Evolutionary conservation across 2,113 vertebrate genomes (phyloP).

Genomic region (Gasterosteus nipponicus): DNA sequence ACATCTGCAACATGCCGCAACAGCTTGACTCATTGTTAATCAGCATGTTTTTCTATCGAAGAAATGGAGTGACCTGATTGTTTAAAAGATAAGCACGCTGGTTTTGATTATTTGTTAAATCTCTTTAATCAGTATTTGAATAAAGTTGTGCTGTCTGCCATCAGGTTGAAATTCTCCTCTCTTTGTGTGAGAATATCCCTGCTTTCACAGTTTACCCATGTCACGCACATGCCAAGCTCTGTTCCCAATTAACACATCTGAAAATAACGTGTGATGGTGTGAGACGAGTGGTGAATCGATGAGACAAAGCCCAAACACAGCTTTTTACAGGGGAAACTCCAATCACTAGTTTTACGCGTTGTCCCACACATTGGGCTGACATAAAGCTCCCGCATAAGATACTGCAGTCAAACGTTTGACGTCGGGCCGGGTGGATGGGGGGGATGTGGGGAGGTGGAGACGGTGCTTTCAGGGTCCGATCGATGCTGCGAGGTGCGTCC

Average conservation of each 20-base stretch:
- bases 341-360: slow-evolving; percentile 14
- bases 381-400: not conserved
- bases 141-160: not conserved
- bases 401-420: too few species aligned
- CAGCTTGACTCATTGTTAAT: slow-evolving; percentile 21
- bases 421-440: too few species aligned
- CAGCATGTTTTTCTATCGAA: not conserved
- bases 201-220: slow-evolving; percentile 20
- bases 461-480: too few species aligned
- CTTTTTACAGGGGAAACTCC: slow-evolving; percentile 32
- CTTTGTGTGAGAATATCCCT: slow-evolving; percentile 1
- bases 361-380: not conserved
- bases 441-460: too few species aligned
- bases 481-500: too few species aligned
- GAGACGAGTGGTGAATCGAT: slow-evolving; percentile 6
- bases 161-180: slow-evolving; percentile 2
- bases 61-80: not conserved
- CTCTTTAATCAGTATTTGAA: not conserved
- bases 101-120: not conserved
- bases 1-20: slow-evolving; percentile 1
- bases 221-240: not conserved
- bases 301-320: slow-evolving; percentile 11
- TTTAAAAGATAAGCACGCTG: not conserved
- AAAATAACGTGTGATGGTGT: slow-evolving; percentile 68
- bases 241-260: slow-evolving; percentile 76